Evolutionary conservation across 53 echinoderm and acorn worm species (phyloP).

Genomic region (Hippasteria phrygiana): DNA sequence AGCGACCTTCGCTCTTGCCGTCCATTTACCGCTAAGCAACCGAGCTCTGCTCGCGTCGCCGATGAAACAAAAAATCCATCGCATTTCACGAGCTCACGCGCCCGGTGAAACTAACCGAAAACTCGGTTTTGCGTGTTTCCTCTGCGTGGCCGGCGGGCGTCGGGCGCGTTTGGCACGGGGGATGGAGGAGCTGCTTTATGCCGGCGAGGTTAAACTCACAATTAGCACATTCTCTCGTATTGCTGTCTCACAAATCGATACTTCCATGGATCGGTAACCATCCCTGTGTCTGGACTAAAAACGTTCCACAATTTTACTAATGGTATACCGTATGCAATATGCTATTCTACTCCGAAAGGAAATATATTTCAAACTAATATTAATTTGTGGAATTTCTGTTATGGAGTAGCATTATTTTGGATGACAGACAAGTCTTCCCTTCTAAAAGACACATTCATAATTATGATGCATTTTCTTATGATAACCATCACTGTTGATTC

Average conservation of each 20-base stretch:
- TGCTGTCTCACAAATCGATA: background rate
- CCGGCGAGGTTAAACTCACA: constrained; percentile 37
- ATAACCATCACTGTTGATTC: background rate
- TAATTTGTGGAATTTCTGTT: too few species aligned
- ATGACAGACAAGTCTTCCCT: too few species aligned
- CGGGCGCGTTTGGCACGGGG: background rate
- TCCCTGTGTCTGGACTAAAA: background rate
- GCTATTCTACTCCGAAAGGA: too few species aligned
- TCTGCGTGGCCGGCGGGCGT: constrained; percentile 3
- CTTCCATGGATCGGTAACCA: background rate
- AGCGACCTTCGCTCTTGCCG: constrained; percentile 10
- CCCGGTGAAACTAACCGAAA: constrained; percentile 46
- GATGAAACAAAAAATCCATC: constrained; percentile 34
- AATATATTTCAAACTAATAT: too few species aligned
- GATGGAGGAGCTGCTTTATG: background rate
- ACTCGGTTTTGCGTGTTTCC: constrained; percentile 27
- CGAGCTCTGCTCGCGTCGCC: background rate
- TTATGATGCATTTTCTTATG: background rate
- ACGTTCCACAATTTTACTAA: too few species aligned
- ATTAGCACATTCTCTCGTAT: background rate
- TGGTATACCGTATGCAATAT: too few species aligned
- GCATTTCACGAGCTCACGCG: constrained; percentile 60
- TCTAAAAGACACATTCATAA: background rate
- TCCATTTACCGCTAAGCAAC: background rate
- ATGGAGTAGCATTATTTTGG: too few species aligned